Evolutionary conservation across 2,113 vertebrate species (phyloP).

Genomic region (Oryzias melastigma): DNA sequence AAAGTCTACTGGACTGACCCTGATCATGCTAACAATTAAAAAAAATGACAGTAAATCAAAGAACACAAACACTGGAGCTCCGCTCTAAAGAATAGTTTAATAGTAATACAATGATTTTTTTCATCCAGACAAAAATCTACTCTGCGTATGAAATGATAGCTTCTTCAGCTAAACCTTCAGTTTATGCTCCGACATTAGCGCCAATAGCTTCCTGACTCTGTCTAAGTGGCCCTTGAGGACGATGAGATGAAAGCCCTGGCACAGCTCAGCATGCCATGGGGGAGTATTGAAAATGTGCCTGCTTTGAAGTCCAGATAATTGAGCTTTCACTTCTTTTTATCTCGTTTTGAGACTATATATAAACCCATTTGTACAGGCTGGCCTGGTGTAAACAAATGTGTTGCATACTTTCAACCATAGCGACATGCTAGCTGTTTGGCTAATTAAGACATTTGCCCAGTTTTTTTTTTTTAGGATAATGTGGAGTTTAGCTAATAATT

Average conservation of each 20-base stretch:
- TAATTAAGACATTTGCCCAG: no score
- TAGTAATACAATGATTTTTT: no score
- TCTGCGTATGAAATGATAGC: not conserved
- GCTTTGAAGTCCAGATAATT: conserved; percentile 78
- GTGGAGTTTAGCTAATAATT: no score
- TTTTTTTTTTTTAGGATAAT: no score
- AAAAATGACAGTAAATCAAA: no score
- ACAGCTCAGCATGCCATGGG: conserved; percentile 67
- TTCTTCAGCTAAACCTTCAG: conserved; percentile 16
- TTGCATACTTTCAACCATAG: not conserved
- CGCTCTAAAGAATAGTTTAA: no score
- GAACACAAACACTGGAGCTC: no score
- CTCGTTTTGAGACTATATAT: conserved; percentile 66
- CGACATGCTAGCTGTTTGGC: no score
- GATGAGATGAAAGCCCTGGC: conserved; percentile 78
- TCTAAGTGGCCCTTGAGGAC: conserved; percentile 68
- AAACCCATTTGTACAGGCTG: conserved; percentile 37
- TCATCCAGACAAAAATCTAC: conserved; percentile 11
- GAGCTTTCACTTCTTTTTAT: conserved; percentile 67
- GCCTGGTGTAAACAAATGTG: conserved; percentile 26
- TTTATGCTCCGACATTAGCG: conserved; percentile 34
- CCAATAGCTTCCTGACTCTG: conserved; percentile 69
- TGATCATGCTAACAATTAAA: no score
- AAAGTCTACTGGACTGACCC: no score
- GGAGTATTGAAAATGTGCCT: conserved; percentile 62